phyloP scores from a whole-genome alignment of 2,113 vertebrate species.

The Brachirus orientalis region DNA sequence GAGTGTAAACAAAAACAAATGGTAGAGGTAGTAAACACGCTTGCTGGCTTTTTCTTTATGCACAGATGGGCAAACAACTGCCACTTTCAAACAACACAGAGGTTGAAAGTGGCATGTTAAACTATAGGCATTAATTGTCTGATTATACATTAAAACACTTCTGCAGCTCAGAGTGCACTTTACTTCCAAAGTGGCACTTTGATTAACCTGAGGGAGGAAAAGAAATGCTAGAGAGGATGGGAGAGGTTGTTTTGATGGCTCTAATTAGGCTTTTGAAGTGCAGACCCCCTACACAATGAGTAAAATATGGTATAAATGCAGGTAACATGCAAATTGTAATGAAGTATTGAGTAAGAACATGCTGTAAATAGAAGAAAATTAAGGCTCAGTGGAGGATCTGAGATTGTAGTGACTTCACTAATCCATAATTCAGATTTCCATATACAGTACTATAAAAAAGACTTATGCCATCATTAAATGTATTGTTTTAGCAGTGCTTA shows the following conservation, averaged over 20 bases:
- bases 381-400: neutral
- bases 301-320: constrained; percentile 17
- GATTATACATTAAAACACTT: constrained; percentile 27
- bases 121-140: constrained; percentile 9
- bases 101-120: neutral
- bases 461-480: no score
- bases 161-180: constrained; percentile 1
- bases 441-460: no score
- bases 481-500: no score
- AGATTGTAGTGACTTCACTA: neutral
- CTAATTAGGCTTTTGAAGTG: constrained; percentile 1
- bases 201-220: constrained; percentile 27
- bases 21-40: constrained; percentile 56
- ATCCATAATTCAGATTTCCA: no score
- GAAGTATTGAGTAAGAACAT: neutral
- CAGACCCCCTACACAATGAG: constrained; percentile 8
- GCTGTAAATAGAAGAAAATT: neutral
- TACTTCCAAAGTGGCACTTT: constrained; percentile 21
- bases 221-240: constrained; percentile 12
- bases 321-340: neutral
- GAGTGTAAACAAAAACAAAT: constrained; percentile 51
- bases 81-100: constrained; percentile 40
- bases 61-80: constrained; percentile 53
- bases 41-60: constrained; percentile 26
- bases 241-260: constrained; percentile 14